Percentiles rank a stretch among this genome's conserved stretches.
Conservation (phyloP, 2,888 invertebrate genomes). For the Acleris literana region DNA sequence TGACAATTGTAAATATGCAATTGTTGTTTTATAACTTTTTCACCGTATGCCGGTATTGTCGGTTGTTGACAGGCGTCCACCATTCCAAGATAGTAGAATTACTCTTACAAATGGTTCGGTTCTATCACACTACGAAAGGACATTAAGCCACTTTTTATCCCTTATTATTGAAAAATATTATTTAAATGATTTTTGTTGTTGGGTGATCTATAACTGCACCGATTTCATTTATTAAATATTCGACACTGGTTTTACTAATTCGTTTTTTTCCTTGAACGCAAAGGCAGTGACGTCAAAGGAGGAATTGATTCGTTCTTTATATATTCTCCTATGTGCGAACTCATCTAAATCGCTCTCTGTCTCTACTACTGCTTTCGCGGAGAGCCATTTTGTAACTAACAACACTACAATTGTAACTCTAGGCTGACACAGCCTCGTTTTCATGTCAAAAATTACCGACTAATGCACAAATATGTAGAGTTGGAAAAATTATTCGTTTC, state of each 20-base stretch:
- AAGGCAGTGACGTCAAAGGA: conserved; percentile 3
- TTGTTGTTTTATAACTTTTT: no score
- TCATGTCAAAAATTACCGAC: conserved; percentile 1
- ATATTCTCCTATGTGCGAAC: conserved; percentile 2
- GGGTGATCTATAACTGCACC: conserved; percentile 1
- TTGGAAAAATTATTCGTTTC: not conserved
- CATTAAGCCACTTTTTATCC: no score
- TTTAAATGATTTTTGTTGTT: not conserved
- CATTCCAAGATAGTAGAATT: no score
- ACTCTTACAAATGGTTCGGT: no score
- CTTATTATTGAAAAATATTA: no score
- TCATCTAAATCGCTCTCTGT: conserved; percentile 7
- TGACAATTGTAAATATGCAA: no score
- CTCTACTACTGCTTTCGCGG: no score
- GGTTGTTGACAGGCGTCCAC: no score
- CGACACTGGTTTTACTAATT: conserved; percentile 3
- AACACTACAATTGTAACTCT: no score
- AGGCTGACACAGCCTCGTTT: not conserved
- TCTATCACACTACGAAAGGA: no score
- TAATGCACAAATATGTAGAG: not conserved
- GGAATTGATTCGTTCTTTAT: conserved; percentile 6
- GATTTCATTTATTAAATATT: conserved; percentile 11
- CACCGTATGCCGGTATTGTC: no score
- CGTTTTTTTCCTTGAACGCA: not conserved
- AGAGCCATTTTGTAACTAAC: no score